A percentile compares a stretch with the other conserved stretches of the same genome.
phyloP scores from a whole-genome alignment of 2,113 vertebrate species.

The Protobothrops mucrosquamatus region DNA sequence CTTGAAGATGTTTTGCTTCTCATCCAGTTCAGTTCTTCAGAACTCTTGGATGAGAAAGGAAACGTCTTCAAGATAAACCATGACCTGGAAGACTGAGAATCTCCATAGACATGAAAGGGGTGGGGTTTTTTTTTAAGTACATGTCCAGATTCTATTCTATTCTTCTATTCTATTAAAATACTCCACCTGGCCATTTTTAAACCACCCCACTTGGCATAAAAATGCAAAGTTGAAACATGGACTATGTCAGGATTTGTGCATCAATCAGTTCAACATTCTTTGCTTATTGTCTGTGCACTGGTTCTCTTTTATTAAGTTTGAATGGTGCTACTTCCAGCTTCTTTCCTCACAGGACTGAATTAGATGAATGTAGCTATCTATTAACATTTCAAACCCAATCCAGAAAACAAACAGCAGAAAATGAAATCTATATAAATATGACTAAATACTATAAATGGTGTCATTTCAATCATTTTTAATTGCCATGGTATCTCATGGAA shows the following conservation, averaged over 20 bases:
- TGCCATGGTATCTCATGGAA: neutral
- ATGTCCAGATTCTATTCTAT: too few species aligned
- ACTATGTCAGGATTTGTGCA: neutral
- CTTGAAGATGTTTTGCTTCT: too few species aligned
- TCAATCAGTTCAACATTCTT: neutral
- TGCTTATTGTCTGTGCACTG: too few species aligned
- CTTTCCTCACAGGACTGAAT: neutral
- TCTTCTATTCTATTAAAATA: neutral
- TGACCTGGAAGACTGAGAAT: neutral
- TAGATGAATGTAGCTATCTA: neutral
- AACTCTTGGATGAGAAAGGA: neutral
- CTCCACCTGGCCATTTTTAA: neutral
- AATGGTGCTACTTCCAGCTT: neutral
- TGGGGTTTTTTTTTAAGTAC: neutral
- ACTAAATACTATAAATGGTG: neutral
- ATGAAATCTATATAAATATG: neutral
- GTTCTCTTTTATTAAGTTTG: neutral
- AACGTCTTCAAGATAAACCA: neutral
- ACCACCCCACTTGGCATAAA: slow-evolving; percentile 3
- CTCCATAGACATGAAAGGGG: neutral
- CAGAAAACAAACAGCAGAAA: neutral
- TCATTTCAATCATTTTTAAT: neutral
- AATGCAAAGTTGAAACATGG: neutral
- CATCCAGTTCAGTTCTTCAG: neutral
- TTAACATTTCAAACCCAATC: neutral